Evolutionary conservation across 2,797 vertebrate species (phyloP).

Genomic region (Megaceryle alcyon): DNA sequence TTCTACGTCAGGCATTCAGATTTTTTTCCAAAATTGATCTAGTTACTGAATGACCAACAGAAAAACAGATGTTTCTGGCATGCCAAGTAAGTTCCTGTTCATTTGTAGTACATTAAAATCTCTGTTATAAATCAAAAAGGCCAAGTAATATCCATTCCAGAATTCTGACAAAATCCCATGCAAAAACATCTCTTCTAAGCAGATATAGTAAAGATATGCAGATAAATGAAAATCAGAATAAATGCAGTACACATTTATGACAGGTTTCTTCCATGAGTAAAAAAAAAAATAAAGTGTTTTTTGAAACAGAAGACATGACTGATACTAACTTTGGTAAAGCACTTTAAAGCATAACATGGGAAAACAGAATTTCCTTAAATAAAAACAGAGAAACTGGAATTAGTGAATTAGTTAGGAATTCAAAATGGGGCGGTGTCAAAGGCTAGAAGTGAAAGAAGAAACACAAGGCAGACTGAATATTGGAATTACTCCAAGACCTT

Average conservation of each 20-base stretch:
- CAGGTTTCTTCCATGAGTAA: not conserved
- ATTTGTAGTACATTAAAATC: not conserved
- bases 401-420: conserved; percentile 24
- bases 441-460: not conserved
- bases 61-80: not conserved
- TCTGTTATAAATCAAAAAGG: not conserved
- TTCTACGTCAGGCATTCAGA: not conserved
- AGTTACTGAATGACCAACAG: not conserved
- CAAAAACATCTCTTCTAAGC: not conserved
- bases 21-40: not conserved
- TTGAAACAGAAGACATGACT: not conserved
- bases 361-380: conserved; percentile 7
- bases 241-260: not conserved
- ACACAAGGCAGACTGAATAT: not conserved
- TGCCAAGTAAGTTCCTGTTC: not conserved
- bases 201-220: not conserved
- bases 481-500: not conserved
- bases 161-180: not conserved
- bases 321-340: not conserved
- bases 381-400: not conserved
- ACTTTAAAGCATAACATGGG: not conserved
- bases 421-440: not conserved
- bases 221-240: not conserved
- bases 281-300: not conserved
- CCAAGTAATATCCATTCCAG: not conserved